A percentile compares a stretch with the other conserved stretches of the same genome.
Evolutionary conservation across 2,797 vertebrate genomes (phyloP).

Genomic region (Triplophysa yarkandensis): DNA sequence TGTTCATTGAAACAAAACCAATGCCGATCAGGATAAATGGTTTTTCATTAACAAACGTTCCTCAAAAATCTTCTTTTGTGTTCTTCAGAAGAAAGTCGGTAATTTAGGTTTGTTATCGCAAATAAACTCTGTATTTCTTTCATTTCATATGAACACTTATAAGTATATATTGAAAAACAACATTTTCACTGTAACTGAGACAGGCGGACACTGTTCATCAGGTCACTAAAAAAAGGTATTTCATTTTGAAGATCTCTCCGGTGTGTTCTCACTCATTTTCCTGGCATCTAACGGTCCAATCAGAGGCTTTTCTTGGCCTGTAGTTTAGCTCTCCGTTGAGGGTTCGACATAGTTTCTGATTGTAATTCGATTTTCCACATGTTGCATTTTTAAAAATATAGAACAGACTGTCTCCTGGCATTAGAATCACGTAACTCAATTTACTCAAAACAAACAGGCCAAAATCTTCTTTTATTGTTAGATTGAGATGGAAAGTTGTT

Average conservation of each 20-base stretch:
- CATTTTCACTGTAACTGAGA: background rate
- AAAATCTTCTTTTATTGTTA: background rate
- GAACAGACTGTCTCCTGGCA: background rate
- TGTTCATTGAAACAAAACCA: no score
- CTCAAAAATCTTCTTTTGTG: no score
- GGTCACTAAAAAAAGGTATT: slow-evolving; percentile 24
- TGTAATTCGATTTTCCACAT: slow-evolving; percentile 46
- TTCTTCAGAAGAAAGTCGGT: no score
- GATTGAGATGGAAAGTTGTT: slow-evolving; percentile 5
- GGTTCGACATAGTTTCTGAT: slow-evolving; percentile 55
- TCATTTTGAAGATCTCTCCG: slow-evolving; percentile 1
- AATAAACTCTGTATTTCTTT: background rate
- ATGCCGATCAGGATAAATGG: no score
- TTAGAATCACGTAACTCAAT: background rate
- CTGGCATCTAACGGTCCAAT: slow-evolving; percentile 52
- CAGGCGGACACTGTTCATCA: slow-evolving; percentile 35
- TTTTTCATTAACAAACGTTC: no score
- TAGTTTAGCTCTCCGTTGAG: slow-evolving; percentile 40
- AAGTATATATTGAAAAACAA: background rate
- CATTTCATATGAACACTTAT: background rate
- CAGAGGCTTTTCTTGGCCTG: slow-evolving; percentile 52
- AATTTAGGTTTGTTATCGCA: no score
- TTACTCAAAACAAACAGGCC: slow-evolving; percentile 2
- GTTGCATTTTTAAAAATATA: background rate
- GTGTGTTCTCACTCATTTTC: slow-evolving; percentile 53